Conservation (phyloP, 2,888 invertebrate genomes). For the Torymus auratus region DNA sequence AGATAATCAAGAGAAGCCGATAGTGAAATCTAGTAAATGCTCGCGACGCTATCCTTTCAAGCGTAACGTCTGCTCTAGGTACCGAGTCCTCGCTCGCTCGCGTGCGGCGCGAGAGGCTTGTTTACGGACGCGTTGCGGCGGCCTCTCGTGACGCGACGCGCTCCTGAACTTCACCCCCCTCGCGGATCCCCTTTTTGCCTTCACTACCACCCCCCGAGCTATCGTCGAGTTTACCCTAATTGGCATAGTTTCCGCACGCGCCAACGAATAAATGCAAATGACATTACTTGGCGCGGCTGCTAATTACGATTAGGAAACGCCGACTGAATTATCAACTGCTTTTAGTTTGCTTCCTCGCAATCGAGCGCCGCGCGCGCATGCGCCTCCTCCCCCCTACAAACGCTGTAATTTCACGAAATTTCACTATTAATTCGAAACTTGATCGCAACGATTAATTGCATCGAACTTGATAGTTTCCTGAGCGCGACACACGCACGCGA, state of each 20-base stretch:
- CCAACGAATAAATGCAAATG: conserved; percentile 55
- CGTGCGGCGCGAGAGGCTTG: not conserved
- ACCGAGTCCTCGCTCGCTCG: not conserved
- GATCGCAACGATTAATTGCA: conserved; percentile 46
- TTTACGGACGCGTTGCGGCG: conserved; percentile 4
- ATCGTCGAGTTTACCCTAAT: conserved; percentile 53
- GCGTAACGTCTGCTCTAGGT: conserved; percentile 1
- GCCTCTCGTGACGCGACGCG: not conserved
- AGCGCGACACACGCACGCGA: not conserved
- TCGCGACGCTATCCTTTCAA: not conserved
- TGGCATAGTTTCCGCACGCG: conserved; percentile 53
- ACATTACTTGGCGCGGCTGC: conserved; percentile 51
- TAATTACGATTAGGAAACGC: conserved; percentile 56
- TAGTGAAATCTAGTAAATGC: conserved; percentile 19
- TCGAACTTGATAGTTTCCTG: conserved; percentile 36
- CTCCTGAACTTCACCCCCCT: conserved; percentile 8
- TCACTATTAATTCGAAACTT: conserved; percentile 49
- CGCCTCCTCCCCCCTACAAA: not conserved
- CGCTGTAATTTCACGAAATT: conserved; percentile 44
- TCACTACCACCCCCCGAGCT: conserved; percentile 21
- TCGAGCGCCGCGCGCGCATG: not conserved
- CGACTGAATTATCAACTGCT: conserved; percentile 53
- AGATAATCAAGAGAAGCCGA: conserved; percentile 42
- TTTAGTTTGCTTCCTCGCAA: conserved; percentile 38
- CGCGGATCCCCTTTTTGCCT: conserved; percentile 25